Base-by-base conservation (phyloP, 1,140 invertebrate species). In the Luehdorfia chinensis region DNA sequence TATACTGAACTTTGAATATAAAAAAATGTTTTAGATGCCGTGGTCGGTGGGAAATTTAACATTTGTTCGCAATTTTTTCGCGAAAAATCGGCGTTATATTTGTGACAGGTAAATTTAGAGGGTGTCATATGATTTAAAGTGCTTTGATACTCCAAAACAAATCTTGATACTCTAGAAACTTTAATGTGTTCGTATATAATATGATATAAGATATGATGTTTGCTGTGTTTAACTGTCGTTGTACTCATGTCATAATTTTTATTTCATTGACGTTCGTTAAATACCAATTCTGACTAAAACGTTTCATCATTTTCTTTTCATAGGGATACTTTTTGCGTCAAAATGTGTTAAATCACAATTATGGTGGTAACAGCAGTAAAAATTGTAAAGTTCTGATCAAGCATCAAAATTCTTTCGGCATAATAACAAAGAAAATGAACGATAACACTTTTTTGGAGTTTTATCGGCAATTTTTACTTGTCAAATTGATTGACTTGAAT, bases 51-150 rank as follows among this genome's bases (percentile, higher is more conserved):
- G 72, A 73, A 75, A 50, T 47, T 47, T 60, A 56, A 60, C 71
- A 69, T 66, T 61, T 70, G 61, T 46, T 12, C 48, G 41, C 50
- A 52, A 59, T 65, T 69, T 66, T 64, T 70, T 66, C 53, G 41
- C 56, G 48, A 56, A 59, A 44, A 60, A 65, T 70, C 62, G 57
- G 33, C 12, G 46, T 61, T 62, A 58, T 39, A 41, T 47, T 32
- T 62, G 55, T 71, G 69, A 73, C 67, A 71, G 63, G 59, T 67
- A 58, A 66, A 64, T 73, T 75, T 71, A 53, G 33, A 58, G 62
- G 58, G 60, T 65, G 64, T 57, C 53, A 61, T 60, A 41, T 59
- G 50, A 52, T 58, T 58, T 41, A 33, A 36, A n/a, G n/a, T 41
- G 39, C 4, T 30, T 9, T 43, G n/a, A 43, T 30, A 25, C 11